phyloP scores from a whole-genome alignment of 2,888 invertebrate species.

The Agrypnus murinus region DNA sequence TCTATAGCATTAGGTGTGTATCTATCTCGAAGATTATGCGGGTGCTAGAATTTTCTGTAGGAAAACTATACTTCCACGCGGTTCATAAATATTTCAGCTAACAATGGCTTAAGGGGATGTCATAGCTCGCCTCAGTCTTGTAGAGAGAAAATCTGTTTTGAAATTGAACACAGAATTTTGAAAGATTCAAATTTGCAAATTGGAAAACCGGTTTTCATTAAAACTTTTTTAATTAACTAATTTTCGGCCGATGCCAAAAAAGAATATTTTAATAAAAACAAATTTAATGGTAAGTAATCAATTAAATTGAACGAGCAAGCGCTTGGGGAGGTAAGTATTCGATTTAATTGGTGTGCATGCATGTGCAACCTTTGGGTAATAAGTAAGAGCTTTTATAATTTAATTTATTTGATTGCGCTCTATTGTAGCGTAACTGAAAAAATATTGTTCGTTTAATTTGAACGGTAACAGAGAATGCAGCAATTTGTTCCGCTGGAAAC shows the following conservation, averaged over 20 bases:
- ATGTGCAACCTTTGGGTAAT: slow-evolving; percentile 29
- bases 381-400: slow-evolving; percentile 53
- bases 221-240: too few relatives aligned
- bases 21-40: slow-evolving; percentile 30
- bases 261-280: too few relatives aligned
- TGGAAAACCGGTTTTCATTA: not conserved
- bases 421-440: slow-evolving; percentile 47
- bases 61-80: slow-evolving; percentile 42
- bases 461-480: slow-evolving; percentile 55
- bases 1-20: not conserved
- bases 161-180: slow-evolving; percentile 42
- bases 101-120: slow-evolving; percentile 47
- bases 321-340: too few relatives aligned
- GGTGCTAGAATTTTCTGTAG: slow-evolving; percentile 35
- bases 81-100: slow-evolving; percentile 48
- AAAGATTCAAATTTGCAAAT: slow-evolving; percentile 39
- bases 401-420: slow-evolving; percentile 54
- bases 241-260: too few relatives aligned
- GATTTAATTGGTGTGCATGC: not conserved
- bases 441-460: slow-evolving; percentile 55
- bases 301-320: too few relatives aligned
- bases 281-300: too few relatives aligned
- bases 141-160: slow-evolving; percentile 37
- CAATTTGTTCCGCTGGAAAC: slow-evolving; percentile 57
- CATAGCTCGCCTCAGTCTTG: slow-evolving; percentile 47